Conservation (phyloP, 1,140 invertebrate genomes). For the Drosophila sturtevanti region DNA sequence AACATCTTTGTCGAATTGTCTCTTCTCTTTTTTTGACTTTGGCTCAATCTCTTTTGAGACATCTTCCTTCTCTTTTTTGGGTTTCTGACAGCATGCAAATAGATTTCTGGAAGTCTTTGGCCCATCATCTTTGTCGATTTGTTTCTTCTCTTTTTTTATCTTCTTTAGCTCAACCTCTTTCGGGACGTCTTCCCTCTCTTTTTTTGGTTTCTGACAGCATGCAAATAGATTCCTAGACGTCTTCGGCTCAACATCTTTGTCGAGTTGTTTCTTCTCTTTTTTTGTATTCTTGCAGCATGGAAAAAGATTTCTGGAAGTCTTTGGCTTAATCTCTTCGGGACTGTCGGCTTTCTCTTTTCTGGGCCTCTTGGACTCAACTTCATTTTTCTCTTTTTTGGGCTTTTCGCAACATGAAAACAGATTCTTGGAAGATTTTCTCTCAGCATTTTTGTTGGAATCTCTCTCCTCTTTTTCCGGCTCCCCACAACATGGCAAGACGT, state of each 20-base stretch:
- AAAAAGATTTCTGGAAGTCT: not conserved
- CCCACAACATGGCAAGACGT: too few species aligned
- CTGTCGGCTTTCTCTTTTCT: too few species aligned
- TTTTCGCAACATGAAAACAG: too few species aligned
- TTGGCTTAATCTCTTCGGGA: not conserved
- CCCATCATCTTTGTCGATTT: not conserved
- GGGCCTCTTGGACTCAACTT: not conserved
- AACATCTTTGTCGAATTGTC: too few species aligned
- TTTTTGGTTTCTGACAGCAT: too few species aligned
- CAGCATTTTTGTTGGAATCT: too few species aligned
- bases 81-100: not conserved
- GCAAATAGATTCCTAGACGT: too few species aligned
- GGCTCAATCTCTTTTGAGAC: not conserved
- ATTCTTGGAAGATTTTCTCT: too few species aligned
- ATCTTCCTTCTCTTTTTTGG: not conserved
- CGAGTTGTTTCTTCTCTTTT: not conserved
- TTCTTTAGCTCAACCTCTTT: too few species aligned
- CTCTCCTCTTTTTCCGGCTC: too few species aligned
- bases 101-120: not conserved
- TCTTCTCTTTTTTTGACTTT: not conserved
- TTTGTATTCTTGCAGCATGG: not conserved
- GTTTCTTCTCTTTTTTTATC: not conserved
- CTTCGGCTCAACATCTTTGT: not conserved
- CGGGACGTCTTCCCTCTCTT: too few species aligned
- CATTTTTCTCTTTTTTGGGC: not conserved